A percentile compares a stretch with the other conserved stretches of the same genome.
Conservation (phyloP, 2,797 vertebrate genomes). For the Adrianichthys oophorus region DNA sequence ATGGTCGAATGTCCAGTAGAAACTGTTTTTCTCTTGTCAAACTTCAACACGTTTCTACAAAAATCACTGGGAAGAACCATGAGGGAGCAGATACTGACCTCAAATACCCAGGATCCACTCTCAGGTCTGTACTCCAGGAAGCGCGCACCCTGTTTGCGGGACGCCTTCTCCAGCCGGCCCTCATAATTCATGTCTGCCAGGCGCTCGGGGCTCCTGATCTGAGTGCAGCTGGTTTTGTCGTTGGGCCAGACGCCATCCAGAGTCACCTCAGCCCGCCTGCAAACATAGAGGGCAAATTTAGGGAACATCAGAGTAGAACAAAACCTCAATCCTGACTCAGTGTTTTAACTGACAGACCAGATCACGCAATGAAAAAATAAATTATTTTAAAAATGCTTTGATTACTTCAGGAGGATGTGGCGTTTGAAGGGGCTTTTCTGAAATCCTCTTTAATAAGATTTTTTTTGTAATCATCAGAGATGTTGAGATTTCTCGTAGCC, state of each 20-base stretch:
- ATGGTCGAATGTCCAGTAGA: too few species aligned
- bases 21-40: too few species aligned
- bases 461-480: not conserved
- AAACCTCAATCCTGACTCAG: too few species aligned
- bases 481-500: not conserved
- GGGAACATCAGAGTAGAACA: not conserved
- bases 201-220: conserved; percentile 90
- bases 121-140: conserved; percentile 95
- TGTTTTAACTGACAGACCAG: too few species aligned
- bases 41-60: too few species aligned
- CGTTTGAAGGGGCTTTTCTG: too few species aligned
- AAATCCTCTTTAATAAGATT: not conserved
- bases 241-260: conserved; percentile 96
- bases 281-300: not conserved
- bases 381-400: too few species aligned
- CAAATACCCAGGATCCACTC: conserved; percentile 97
- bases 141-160: conserved; percentile 88
- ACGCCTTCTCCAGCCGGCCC: conserved; percentile 87
- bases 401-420: too few species aligned
- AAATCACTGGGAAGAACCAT: not conserved
- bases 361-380: too few species aligned
- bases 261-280: conserved; percentile 91
- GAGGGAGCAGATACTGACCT: conserved; percentile 71
- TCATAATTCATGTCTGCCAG: conserved; percentile 92
- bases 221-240: conserved; percentile 88